These are phyloP conservation scores for Hippoglossus hippoglossus DNA, from an alignment of 2,797 vertebrate species.

Conservation along the genomic window DNA sequence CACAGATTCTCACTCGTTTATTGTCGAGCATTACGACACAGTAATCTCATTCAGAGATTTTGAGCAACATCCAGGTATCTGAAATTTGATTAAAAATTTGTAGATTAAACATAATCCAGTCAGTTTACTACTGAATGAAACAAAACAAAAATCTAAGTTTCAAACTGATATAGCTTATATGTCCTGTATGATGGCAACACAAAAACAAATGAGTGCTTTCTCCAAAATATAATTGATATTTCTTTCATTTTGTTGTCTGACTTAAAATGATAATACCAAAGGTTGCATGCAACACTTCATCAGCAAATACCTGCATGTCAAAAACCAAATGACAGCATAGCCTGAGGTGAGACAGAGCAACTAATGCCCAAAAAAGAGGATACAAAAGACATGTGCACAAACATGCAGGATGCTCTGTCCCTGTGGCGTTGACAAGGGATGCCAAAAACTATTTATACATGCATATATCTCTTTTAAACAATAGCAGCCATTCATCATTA, in stretches of 20 bases:
- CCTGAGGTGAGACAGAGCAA: not conserved
- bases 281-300: not conserved
- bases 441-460: not conserved
- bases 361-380: not conserved
- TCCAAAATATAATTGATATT: too few species aligned
- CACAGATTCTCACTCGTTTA: not conserved
- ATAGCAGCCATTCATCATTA: conserved; percentile 34
- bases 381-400: not conserved
- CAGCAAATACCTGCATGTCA: not conserved
- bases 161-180: not conserved
- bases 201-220: too few species aligned
- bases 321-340: conserved; percentile 5
- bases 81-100: too few species aligned
- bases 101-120: too few species aligned
- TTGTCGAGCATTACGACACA: conserved; percentile 11
- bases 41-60: conserved; percentile 6
- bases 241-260: too few species aligned
- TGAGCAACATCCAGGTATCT: not conserved
- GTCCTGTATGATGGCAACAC: not conserved
- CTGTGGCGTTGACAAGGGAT: conserved; percentile 14
- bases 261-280: too few species aligned
- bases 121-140: too few species aligned
- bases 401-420: conserved; percentile 9
- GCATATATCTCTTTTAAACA: conserved; percentile 33
- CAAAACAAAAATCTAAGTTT: not conserved